Evolutionary conservation across 2,888 invertebrate species (phyloP), one percentile per base, ranked within the genome.

Genomic region (Ormyrus rosae): DNA sequence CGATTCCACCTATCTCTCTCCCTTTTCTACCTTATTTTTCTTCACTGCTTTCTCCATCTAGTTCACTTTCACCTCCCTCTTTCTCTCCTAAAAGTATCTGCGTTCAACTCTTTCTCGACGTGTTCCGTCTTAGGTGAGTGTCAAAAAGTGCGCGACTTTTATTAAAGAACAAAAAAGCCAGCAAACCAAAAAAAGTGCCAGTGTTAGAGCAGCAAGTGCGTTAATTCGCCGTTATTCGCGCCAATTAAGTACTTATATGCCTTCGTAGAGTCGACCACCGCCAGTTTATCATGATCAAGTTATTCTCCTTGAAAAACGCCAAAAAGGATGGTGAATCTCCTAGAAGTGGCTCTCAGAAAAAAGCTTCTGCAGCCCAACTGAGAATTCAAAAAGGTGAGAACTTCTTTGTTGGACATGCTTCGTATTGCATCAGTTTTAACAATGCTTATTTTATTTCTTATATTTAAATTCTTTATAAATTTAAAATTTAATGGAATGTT

Each of bases 241-340:
- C 71, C 61, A 68, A 78, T 75, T 61, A 65, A 78, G 48, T 74
- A 70, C 60, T 76, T 76, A 68, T 79, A 79, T 79, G 81, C 53
- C 68, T 71, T 69, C 68, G 50, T 69, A 76, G 55, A 73, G 71
- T 72, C 56, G 50, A 48, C 13, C 2, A 69, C 7, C 4, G 58
- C 61, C 10, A 74, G 48, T 8, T 60, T 91, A 93, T 90, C 90
- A 99, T 99, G 99, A 98, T 99, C 92, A 98, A 98, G 94, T 94
- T 99, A 92, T 99, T 99, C 94, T 98, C 98, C 86, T 93, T 99
- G 91, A 99, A 99, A 93, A 97, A 99, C 93, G 98, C 98, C 92
- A 98, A 98, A 93, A 98, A 98, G 93, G 98, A 98, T 94, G 98
- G 97, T 89, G 97, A 97, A 91, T 94, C 96, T 86, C 95, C 96